Base-by-base conservation (phyloP, 1,140 invertebrate genomes). In the Pectinophora gossypiella region DNA sequence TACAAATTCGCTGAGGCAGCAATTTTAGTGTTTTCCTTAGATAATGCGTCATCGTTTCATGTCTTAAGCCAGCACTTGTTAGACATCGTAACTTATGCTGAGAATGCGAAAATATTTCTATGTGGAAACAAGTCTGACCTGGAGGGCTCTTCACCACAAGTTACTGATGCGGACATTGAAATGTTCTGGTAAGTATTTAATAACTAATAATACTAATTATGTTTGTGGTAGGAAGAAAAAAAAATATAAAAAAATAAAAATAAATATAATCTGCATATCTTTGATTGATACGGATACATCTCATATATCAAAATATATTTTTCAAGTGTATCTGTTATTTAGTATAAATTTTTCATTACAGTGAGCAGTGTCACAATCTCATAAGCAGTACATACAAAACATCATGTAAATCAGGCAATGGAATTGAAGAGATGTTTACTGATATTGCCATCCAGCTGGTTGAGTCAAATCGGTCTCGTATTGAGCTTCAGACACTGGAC, bases 1-100 rank as follows among this genome's bases (percentile, higher is more conserved):
- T 97, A 97, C 71, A 97, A 97, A 88, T 97, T 96, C 89, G 95
- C 96, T 9, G 95, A 97, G 79, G 96, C 95, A 52, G 96, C 95
- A 44, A 94, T 98, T 63, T 85, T 97, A 40, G 95, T 97, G 0
- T 98, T 97, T 88, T 94, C 95, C 22, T 85, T 97, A 52, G 95
- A 97, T 70, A 97, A 97, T 89, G 91, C 95, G 2, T 93, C 95
- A 27, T 96, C 96, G 12, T 97, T 98, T 88, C 95, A 97, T 85
- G 90, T 95, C n/a, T 80, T 97, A 9, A 95, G 95, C 20, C 96
- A 97, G 80, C 95, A 98, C 81, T 81, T 98, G 19, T 87, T 98
- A 9, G 96, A 98, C 72, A 95, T 97, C 70, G 95, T 97, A 1
- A 95, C 94, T 1, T 96, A 97, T 85, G 96, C 96, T 27, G 96